These are phyloP conservation scores for Muraenolepis orangiensis DNA, from an alignment of 2,797 vertebrate genomes.

Conservation along the genomic window DNA sequence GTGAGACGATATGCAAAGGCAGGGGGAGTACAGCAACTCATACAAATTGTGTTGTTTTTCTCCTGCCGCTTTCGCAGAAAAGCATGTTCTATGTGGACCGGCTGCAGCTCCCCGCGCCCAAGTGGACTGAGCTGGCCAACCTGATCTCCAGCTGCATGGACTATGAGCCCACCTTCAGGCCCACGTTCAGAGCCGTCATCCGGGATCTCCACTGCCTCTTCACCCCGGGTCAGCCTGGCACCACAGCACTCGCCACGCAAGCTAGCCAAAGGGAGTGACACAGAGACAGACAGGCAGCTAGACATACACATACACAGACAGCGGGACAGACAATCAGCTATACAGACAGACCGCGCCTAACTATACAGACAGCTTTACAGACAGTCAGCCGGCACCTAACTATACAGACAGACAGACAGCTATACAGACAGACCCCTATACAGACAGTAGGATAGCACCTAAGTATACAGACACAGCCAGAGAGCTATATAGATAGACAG, in stretches of 20 bases:
- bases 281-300: background rate
- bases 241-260: background rate
- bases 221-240: slow-evolving; percentile 81
- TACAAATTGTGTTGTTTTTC: background rate
- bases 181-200: slow-evolving; percentile 90
- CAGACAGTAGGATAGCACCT: too few relatives aligned
- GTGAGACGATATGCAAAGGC: background rate
- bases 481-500: too few relatives aligned
- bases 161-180: slow-evolving; percentile 90
- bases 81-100: slow-evolving; percentile 90
- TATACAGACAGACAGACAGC: too few relatives aligned
- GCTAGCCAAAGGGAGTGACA: background rate
- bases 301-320: too few relatives aligned
- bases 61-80: slow-evolving; percentile 72
- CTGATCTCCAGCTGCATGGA: slow-evolving; percentile 95
- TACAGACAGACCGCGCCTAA: background rate
- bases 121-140: slow-evolving; percentile 94
- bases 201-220: slow-evolving; percentile 94
- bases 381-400: background rate
- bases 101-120: slow-evolving; percentile 91
- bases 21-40: background rate
- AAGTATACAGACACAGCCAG: too few relatives aligned
- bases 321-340: background rate
- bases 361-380: background rate
- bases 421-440: too few relatives aligned